Evolutionary conservation across 2,888 invertebrate species (phyloP).

Genomic region (Drosophila nigricruria): DNA sequence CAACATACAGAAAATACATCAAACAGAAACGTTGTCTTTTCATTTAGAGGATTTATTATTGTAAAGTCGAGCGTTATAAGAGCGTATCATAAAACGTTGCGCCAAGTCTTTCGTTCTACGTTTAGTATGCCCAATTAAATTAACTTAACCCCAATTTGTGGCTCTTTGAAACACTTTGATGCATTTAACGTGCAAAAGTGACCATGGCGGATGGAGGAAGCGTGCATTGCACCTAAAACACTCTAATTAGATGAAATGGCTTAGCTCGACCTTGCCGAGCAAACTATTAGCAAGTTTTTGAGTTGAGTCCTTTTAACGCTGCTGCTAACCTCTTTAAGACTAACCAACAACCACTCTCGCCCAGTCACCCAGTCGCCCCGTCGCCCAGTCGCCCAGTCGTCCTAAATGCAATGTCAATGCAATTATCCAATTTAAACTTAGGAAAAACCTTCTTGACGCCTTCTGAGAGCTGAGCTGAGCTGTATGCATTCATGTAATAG

Average conservation of each 20-base stretch:
- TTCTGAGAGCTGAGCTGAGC: constrained; percentile 2
- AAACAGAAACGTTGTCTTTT: neutral
- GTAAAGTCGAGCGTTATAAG: neutral
- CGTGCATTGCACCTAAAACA: constrained; percentile 22
- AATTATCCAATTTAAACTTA: constrained; percentile 58
- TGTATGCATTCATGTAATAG: constrained; percentile 37
- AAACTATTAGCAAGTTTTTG: constrained; percentile 6
- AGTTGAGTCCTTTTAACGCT: neutral
- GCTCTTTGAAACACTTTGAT: constrained; percentile 1
- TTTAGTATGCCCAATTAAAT: constrained; percentile 2
- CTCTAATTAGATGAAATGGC: constrained; percentile 32
- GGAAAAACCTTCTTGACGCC: constrained; percentile 7
- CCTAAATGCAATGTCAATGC: constrained; percentile 51
- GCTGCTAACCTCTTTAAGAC: neutral
- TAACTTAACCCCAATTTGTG: constrained; percentile 11
- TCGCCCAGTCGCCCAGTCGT: too few relatives aligned
- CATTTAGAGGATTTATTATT: neutral
- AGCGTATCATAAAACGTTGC: neutral
- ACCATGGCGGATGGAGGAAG: constrained; percentile 24
- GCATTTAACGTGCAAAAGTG: constrained; percentile 10
- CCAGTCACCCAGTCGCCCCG: neutral
- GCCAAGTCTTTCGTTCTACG: neutral
- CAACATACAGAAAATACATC: neutral
- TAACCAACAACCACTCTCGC: neutral
- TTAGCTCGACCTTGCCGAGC: constrained; percentile 21